Evolutionary conservation across 2,113 vertebrate genomes (phyloP).

Genomic region (Dipodomys merriami): DNA sequence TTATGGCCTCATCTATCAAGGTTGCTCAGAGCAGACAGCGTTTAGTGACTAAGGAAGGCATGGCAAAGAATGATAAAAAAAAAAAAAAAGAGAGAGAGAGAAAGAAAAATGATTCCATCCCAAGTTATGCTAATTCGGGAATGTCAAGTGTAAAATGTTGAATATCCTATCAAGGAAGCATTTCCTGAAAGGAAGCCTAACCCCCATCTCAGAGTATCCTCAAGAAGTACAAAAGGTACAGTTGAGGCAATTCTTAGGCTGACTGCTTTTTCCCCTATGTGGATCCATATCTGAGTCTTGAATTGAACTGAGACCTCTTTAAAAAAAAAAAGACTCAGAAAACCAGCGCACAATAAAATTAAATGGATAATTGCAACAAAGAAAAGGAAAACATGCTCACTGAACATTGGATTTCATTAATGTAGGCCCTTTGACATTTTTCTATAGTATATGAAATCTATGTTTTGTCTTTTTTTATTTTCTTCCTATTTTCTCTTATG

Average conservation of each 20-base stretch:
- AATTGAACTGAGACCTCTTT: constrained; percentile 60
- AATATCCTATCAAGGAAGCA: constrained; percentile 66
- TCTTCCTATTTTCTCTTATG: not conserved
- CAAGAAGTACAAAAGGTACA: constrained; percentile 67
- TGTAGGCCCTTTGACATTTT: constrained; percentile 31
- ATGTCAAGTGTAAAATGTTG: constrained; percentile 73
- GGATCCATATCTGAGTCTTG: constrained; percentile 37
- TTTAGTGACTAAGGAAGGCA: constrained; percentile 80
- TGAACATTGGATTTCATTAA: constrained; percentile 33
- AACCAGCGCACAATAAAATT: not conserved
- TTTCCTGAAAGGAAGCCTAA: constrained; percentile 67
- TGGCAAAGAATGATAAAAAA: constrained; percentile 82
- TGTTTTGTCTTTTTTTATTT: not conserved
- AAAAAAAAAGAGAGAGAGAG: too few relatives aligned
- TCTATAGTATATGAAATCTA: not conserved
- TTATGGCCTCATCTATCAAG: constrained; percentile 80
- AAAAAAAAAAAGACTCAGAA: not conserved
- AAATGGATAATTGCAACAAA: not conserved
- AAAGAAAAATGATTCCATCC: constrained; percentile 80
- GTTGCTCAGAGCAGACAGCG: constrained; percentile 74
- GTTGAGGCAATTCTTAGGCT: not conserved
- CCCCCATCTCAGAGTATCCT: constrained; percentile 40
- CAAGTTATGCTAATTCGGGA: constrained; percentile 79
- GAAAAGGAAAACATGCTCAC: constrained; percentile 38
- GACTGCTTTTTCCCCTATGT: not conserved